phyloP scores from a whole-genome alignment of 2,797 vertebrate species.

The Erethizon dorsatum region DNA sequence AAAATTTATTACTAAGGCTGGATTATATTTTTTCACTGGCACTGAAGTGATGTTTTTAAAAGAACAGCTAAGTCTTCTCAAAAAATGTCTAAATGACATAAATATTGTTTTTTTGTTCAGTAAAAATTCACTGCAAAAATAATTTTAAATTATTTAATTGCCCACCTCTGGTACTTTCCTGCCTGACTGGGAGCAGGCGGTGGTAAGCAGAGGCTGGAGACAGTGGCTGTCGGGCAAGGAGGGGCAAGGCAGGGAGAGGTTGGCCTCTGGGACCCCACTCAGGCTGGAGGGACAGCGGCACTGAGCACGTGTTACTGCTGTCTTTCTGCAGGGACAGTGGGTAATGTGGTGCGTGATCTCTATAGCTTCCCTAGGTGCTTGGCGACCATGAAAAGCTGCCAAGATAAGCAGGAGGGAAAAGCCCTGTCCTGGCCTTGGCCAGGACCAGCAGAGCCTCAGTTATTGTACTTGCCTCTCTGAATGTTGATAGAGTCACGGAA shows the following conservation, averaged over 20 bases:
- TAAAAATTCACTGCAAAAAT: constrained; percentile 66
- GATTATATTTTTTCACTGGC: constrained; percentile 75
- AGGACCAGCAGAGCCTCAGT: background rate
- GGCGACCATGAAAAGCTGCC: background rate
- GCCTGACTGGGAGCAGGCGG: constrained; percentile 62
- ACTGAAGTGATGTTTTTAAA: constrained; percentile 74
- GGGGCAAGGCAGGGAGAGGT: background rate
- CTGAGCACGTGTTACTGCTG: rapidly evolving
- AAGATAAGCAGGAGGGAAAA: background rate
- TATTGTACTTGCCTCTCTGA: background rate
- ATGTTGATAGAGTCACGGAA: rapidly evolving
- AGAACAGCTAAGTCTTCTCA: constrained; percentile 83
- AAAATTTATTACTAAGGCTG: constrained; percentile 75
- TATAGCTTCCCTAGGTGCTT: background rate
- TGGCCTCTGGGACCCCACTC: background rate
- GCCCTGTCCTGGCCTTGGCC: background rate
- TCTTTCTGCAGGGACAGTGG: background rate
- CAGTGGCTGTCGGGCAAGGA: no score
- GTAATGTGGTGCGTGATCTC: background rate
- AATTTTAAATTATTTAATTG: constrained; percentile 55
- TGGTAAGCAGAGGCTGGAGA: background rate
- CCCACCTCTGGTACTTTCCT: background rate
- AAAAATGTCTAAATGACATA: constrained; percentile 74
- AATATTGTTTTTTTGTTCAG: constrained; percentile 71
- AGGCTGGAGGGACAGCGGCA: background rate